These are phyloP conservation scores for Neoaliturus tenellus DNA, from an alignment of 2,888 invertebrate species.

Conservation along the genomic window DNA sequence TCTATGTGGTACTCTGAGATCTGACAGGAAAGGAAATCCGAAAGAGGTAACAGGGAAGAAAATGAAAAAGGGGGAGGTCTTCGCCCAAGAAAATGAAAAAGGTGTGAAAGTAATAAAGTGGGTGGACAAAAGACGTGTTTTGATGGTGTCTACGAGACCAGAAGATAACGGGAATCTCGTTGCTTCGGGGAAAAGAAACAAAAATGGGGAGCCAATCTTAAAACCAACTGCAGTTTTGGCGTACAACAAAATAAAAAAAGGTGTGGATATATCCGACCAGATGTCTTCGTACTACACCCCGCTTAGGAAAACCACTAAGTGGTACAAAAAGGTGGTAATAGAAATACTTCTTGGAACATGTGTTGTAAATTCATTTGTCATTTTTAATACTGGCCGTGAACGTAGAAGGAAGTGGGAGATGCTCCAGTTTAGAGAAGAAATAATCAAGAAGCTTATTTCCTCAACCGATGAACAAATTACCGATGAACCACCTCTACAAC, in stretches of 20 bases:
- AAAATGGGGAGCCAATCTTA: background rate
- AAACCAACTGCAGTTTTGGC: background rate
- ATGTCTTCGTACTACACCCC: conserved; percentile 39
- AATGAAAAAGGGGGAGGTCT: conserved; percentile 39
- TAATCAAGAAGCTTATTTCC: too few relatives aligned
- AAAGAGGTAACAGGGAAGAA: conserved; percentile 60
- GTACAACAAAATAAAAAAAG: background rate
- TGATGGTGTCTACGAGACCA: background rate
- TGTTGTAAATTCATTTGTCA: conserved; percentile 15
- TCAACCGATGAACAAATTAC: too few relatives aligned
- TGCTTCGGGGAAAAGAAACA: background rate
- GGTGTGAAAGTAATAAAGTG: background rate
- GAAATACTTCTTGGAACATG: conserved; percentile 1
- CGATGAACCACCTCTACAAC: too few relatives aligned
- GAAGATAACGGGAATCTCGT: background rate
- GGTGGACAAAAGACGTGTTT: background rate
- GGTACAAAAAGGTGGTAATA: conserved; percentile 14
- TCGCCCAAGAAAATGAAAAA: background rate
- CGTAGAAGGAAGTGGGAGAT: background rate
- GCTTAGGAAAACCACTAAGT: background rate
- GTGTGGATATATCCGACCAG: conserved; percentile 35
- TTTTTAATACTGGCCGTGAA: conserved; percentile 6
- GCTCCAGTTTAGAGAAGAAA: background rate
- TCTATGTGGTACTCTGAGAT: conserved; percentile 62
- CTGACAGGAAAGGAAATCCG: conserved; percentile 61